A percentile compares a stretch with the other conserved stretches of the same genome.
phyloP scores from a whole-genome alignment of 2,113 vertebrate species.

The Agapornis roseicollis region DNA sequence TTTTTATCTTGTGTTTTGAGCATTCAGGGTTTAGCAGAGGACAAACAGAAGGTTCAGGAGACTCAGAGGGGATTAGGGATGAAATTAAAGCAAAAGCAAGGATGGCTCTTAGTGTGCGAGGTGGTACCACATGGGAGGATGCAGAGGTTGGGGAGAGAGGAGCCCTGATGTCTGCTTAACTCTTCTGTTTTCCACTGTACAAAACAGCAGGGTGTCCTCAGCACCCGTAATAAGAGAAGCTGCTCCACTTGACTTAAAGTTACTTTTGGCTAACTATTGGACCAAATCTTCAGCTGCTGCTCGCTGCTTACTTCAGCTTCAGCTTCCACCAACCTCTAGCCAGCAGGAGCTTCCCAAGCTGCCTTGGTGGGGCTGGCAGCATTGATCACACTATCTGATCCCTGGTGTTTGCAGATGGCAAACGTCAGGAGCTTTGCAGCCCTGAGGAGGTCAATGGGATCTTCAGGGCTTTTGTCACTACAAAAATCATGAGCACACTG shows the following conservation, averaged over 20 bases:
- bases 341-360: neutral
- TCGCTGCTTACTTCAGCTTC: neutral
- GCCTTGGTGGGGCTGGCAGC: neutral
- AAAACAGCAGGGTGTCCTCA: neutral
- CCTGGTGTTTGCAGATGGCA: neutral
- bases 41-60: neutral
- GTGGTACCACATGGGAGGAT: neutral
- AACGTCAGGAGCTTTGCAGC: neutral
- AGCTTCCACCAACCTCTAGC: neutral
- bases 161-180: neutral
- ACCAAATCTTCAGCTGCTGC: neutral
- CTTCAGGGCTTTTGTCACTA: neutral
- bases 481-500: neutral
- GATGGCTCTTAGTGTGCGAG: neutral
- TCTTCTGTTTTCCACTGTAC: neutral
- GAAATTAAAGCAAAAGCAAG: constrained; percentile 5
- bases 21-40: neutral
- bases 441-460: neutral
- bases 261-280: neutral
- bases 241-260: neutral
- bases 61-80: neutral
- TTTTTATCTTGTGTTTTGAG: neutral
- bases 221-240: neutral
- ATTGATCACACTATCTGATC: neutral
- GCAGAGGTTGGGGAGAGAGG: neutral